These are phyloP conservation scores for Echiichthys vipera DNA, from an alignment of 2,797 vertebrate species.

Conservation along the genomic window DNA sequence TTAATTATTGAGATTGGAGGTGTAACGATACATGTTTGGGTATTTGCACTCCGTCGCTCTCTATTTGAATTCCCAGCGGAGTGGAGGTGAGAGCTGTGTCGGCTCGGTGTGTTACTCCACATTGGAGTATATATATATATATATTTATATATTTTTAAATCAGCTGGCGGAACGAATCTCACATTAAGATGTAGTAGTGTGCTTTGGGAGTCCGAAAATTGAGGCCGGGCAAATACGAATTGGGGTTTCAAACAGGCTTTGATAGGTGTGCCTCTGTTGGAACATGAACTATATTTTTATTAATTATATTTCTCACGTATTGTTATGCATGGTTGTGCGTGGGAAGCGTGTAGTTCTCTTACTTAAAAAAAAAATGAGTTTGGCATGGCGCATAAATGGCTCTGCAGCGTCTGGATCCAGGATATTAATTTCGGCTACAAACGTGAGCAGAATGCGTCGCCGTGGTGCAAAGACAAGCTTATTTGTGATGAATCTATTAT, in stretches of 20 bases:
- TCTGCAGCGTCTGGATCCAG: constrained; percentile 17
- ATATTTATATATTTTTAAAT: constrained; percentile 41
- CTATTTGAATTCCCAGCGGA: constrained; percentile 69
- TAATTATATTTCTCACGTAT: background rate
- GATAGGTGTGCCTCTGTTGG: constrained; percentile 29
- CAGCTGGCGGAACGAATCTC: constrained; percentile 71
- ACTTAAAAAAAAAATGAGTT: constrained; percentile 1
- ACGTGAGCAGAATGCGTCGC: constrained; percentile 24
- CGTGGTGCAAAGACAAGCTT: background rate
- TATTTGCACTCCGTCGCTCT: constrained; percentile 65
- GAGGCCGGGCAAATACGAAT: constrained; percentile 24
- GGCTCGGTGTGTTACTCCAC: constrained; percentile 15
- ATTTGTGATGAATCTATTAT: background rate
- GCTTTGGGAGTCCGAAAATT: constrained; percentile 34
- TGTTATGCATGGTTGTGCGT: background rate
- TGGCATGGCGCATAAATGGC: constrained; percentile 12
- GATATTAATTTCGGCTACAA: constrained; percentile 24
- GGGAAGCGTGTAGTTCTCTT: background rate
- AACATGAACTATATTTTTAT: constrained; percentile 28
- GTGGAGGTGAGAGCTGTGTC: constrained; percentile 45
- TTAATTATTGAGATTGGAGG: constrained; percentile 71
- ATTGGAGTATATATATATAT: constrained; percentile 1
- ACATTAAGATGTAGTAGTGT: constrained; percentile 63
- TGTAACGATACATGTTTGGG: constrained; percentile 65
- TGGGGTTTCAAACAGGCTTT: constrained; percentile 14